Percentiles rank a stretch among this genome's conserved stretches.
These are phyloP conservation scores for Ceryle rudis DNA, from an alignment of 2,797 vertebrate genomes.

Conservation along the genomic window DNA sequence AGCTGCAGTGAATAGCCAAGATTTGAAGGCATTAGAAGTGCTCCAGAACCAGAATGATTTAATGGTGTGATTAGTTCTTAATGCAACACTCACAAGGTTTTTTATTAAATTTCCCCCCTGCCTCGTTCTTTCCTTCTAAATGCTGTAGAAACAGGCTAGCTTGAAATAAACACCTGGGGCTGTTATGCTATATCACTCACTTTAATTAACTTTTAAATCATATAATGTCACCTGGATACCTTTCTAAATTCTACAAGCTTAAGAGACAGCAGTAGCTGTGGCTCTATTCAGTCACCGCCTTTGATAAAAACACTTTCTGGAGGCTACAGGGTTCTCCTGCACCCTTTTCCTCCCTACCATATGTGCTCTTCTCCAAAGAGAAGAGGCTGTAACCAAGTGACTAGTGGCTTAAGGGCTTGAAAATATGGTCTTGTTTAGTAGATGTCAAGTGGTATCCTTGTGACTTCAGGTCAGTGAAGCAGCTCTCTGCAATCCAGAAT, in stretches of 20 bases:
- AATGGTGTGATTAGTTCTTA: slow-evolving; percentile 68
- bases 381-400: not conserved
- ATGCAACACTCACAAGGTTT: slow-evolving; percentile 48
- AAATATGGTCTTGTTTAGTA: not conserved
- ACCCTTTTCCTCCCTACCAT: not conserved
- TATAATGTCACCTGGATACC: slow-evolving; percentile 46
- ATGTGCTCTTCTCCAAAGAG: not conserved
- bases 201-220: slow-evolving; percentile 83
- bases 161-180: slow-evolving; percentile 77
- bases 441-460: not conserved
- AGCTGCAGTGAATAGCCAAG: slow-evolving; percentile 29
- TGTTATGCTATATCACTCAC: slow-evolving; percentile 61
- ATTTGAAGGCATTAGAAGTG: slow-evolving; percentile 53
- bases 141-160: slow-evolving; percentile 26
- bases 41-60: slow-evolving; percentile 66
- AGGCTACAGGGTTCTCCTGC: not conserved
- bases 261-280: not conserved
- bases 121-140: slow-evolving; percentile 60
- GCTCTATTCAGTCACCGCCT: not conserved
- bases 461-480: not conserved
- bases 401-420: not conserved
- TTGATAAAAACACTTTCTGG: not conserved
- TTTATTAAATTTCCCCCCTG: slow-evolving; percentile 69
- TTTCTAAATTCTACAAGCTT: slow-evolving; percentile 20
- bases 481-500: not conserved